Evolutionary conservation across 35 echinoderm and acorn worm species (phyloP).

Genomic region (Apostichopus japonicus): DNA sequence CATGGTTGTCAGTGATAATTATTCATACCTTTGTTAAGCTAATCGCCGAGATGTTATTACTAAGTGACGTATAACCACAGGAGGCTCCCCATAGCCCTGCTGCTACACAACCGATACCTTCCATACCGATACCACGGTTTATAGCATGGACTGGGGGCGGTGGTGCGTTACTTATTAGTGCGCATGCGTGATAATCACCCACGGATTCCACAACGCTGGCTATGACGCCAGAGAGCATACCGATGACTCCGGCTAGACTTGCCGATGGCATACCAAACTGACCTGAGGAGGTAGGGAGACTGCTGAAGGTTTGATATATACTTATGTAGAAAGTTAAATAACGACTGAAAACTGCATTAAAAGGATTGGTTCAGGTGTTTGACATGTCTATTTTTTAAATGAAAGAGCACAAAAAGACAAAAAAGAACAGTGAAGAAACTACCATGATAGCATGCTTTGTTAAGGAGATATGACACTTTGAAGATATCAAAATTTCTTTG

Average conservation of each 20-base stretch:
- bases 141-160: constrained; percentile 52
- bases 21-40: constrained; percentile 49
- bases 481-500: too few relatives aligned
- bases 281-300: background rate
- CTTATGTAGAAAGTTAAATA: too few relatives aligned
- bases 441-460: too few relatives aligned
- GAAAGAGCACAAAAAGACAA: too few relatives aligned
- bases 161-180: constrained; percentile 15
- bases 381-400: too few relatives aligned
- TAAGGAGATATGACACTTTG: too few relatives aligned
- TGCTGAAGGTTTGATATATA: too few relatives aligned
- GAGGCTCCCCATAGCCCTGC: constrained; percentile 40
- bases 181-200: background rate
- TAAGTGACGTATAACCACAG: constrained; percentile 29
- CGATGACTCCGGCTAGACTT: constrained; percentile 33
- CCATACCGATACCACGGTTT: constrained; percentile 53
- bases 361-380: too few relatives aligned
- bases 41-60: constrained; percentile 37
- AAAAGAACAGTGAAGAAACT: too few relatives aligned
- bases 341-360: too few relatives aligned
- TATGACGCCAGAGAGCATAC: constrained; percentile 17
- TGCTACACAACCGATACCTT: constrained; percentile 55
- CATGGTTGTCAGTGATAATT: too few relatives aligned
- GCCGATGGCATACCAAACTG: constrained; percentile 46
- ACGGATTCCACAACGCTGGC: constrained; percentile 34